Conservation (phyloP, 1,140 invertebrate genomes). For the Pantala flavescens region DNA sequence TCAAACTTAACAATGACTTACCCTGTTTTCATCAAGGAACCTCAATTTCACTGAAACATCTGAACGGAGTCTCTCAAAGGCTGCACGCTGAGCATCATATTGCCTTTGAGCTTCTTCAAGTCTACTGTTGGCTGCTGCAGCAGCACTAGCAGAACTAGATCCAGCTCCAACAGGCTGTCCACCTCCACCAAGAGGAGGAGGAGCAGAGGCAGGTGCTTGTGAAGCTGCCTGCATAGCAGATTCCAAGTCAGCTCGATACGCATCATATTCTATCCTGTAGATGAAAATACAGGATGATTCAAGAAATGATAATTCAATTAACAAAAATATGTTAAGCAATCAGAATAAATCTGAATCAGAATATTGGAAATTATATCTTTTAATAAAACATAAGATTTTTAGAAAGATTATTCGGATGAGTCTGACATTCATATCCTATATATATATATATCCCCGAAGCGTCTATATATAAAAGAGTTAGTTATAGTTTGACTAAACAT, state of each 20-base stretch:
- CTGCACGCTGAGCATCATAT: conserved; percentile 74
- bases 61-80: conserved; percentile 81
- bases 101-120: conserved; percentile 70
- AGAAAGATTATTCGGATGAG: too few species aligned
- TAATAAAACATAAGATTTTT: too few species aligned
- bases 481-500: too few species aligned
- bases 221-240: conserved; percentile 45
- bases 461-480: background rate
- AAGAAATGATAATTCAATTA: conserved; percentile 6
- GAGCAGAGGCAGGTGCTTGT: conserved; percentile 12
- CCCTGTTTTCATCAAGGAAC: conserved; percentile 93
- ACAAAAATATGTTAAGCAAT: too few species aligned
- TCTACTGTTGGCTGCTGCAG: conserved; percentile 47
- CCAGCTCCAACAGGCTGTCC: background rate
- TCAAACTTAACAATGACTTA: conserved; percentile 41
- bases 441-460: too few species aligned
- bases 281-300: conserved; percentile 18
- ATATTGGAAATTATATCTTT: too few species aligned
- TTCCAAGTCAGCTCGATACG: conserved; percentile 88
- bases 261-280: conserved; percentile 88
- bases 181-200: conserved; percentile 6
- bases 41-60: conserved; percentile 93
- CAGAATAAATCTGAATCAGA: too few species aligned
- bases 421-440: too few species aligned
- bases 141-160: background rate